phyloP scores from a whole-genome alignment of 2,888 invertebrate species.

The Leptothorax acervorum region DNA sequence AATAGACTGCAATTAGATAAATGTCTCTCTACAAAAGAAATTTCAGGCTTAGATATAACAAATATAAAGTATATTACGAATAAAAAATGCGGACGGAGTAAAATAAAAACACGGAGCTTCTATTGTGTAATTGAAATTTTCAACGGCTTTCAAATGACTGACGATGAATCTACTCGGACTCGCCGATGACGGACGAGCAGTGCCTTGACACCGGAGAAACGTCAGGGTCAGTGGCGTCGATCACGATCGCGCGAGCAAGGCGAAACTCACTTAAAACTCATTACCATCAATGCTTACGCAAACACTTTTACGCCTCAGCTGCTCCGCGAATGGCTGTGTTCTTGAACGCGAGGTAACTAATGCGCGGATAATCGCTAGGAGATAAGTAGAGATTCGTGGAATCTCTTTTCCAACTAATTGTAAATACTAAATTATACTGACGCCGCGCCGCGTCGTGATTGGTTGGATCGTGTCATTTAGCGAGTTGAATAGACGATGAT shows the following conservation, averaged over 20 bases:
- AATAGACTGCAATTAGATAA: not conserved
- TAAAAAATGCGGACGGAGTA: not conserved
- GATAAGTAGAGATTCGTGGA: conserved; percentile 16
- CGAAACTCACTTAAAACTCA: conserved; percentile 47
- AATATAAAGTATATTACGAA: not conserved
- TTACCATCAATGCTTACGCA: conserved; percentile 47
- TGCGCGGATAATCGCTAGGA: conserved; percentile 24
- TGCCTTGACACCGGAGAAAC: conserved; percentile 39
- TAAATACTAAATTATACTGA: not conserved
- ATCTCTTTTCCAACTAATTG: not conserved
- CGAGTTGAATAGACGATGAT: conserved; percentile 13
- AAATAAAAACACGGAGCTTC: not conserved
- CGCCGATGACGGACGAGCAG: not conserved
- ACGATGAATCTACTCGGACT: conserved; percentile 3
- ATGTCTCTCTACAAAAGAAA: not conserved
- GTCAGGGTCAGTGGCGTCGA: conserved; percentile 43
- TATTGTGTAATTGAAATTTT: not conserved
- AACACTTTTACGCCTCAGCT: conserved; percentile 46
- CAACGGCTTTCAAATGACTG: not conserved
- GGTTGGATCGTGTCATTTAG: not conserved
- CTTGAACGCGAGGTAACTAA: conserved; percentile 22
- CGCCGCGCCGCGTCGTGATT: not conserved
- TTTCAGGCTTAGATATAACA: not conserved
- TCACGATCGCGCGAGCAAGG: conserved; percentile 39
- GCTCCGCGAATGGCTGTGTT: conserved; percentile 6